Conservation (phyloP, 2,113 vertebrate species). For the Pycnonotus jocosus region DNA sequence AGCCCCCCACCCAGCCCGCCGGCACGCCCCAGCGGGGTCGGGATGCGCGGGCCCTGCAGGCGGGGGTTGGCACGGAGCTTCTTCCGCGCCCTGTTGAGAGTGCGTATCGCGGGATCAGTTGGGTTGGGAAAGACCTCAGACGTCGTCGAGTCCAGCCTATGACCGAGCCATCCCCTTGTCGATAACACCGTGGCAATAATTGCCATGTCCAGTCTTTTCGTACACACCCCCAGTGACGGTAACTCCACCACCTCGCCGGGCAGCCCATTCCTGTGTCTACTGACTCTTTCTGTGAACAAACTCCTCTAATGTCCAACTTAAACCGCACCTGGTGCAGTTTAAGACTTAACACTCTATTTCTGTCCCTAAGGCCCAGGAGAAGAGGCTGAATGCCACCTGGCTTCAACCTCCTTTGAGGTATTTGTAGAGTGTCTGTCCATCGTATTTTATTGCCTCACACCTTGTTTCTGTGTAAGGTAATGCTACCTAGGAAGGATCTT, state of each 20-base stretch:
- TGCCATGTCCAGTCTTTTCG: neutral
- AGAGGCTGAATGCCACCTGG: neutral
- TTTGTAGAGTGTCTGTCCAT: neutral
- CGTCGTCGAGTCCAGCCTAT: accelerated
- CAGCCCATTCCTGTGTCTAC: neutral
- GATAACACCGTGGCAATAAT: too few species aligned
- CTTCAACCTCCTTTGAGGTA: neutral
- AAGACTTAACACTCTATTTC: neutral
- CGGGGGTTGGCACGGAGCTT: accelerated
- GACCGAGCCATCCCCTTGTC: neutral
- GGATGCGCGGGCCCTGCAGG: accelerated
- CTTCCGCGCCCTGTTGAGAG: accelerated
- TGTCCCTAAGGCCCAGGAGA: too few species aligned
- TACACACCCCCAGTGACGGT: accelerated
- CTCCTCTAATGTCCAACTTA: too few species aligned
- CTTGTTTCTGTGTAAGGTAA: neutral
- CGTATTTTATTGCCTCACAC: accelerated
- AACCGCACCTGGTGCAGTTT: accelerated
- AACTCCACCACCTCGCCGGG: neutral
- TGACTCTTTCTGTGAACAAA: neutral
- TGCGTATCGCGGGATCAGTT: accelerated
- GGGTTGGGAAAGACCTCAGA: too few species aligned
- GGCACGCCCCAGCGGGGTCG: accelerated
- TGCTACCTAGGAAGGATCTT: neutral
- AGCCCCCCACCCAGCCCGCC: accelerated